Base-by-base conservation (phyloP, 2,113 vertebrate genomes). In the Chloroceryle aenea region DNA sequence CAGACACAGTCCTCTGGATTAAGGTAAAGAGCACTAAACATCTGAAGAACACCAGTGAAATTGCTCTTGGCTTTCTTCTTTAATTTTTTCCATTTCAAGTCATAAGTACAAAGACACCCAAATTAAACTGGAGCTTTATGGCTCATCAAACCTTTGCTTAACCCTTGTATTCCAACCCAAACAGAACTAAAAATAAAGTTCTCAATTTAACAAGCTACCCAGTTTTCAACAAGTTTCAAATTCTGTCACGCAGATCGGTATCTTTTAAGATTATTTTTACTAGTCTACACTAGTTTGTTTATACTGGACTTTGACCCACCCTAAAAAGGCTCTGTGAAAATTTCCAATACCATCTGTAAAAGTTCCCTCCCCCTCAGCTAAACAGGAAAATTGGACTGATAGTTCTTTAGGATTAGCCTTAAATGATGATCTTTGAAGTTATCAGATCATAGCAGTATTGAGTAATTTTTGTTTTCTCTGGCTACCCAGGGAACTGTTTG, bases 401-500 rank as follows among this genome's bases (percentile, higher is more conserved):
- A 14, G 11, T 9, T 12, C 10, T 92, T 73, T 34, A 64, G n/a
- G 26, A 88, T 83, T 50, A 94, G 19, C 17, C 4, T 76, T 48
- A 58, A 87, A 85, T 74, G 66, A 66, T 5, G 66, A 63, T 29
- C 42, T 55, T 89, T 74, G 45, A 80, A 63, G 50, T 71, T 67
- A 95, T 25, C 30, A 66, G 83, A 88, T 74, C 38, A 84, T 20
- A 27, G 61, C 47, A 34, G 29, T 87, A 36, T 32, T 86, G 59
- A 93, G 75, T 29, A 78, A 91, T 40, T 71, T 97, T 88, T 95
- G 72, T 27, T 96, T 87, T 90, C 75, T 83, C 72, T 75, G 12
- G 13, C 68, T 63, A 48, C 32, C 5, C 43, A 67, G 47, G 55
- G 58, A 91, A 96, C 66, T 62, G 90, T 97, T 93, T 69, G 82